A percentile compares a stretch with the other conserved stretches of the same genome.
Conservation (phyloP, 2,113 vertebrate genomes). For the Nerophis ophidion region DNA sequence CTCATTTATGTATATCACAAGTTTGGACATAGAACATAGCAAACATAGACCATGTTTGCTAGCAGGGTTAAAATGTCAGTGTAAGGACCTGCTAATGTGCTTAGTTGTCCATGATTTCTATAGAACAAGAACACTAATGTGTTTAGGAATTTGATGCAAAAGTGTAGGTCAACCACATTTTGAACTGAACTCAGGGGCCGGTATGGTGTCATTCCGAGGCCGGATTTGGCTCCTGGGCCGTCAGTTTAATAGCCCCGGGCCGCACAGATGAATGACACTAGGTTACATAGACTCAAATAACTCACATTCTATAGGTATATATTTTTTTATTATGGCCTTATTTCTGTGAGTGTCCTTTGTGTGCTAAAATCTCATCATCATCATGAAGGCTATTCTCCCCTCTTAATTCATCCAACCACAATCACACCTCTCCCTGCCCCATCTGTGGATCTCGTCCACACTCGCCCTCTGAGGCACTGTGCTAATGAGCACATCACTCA, state of each 20-base stretch:
- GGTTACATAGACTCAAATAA: background rate
- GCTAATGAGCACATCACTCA: constrained; percentile 53
- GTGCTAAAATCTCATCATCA: constrained; percentile 29
- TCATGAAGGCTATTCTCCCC: constrained; percentile 33
- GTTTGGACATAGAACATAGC: too few species aligned
- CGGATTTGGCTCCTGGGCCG: too few species aligned
- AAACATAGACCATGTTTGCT: too few species aligned
- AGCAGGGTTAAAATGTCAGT: too few species aligned
- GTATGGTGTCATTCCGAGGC: too few species aligned
- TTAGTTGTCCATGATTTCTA: too few species aligned
- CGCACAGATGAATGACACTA: background rate
- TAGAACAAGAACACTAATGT: too few species aligned
- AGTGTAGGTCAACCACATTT: too few species aligned
- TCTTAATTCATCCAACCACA: constrained; percentile 35
- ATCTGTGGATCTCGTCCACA: constrained; percentile 45
- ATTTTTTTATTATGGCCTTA: constrained; percentile 1
- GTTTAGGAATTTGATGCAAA: too few species aligned
- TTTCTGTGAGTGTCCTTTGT: constrained; percentile 10
- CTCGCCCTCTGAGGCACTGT: constrained; percentile 22
- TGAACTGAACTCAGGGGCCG: too few species aligned
- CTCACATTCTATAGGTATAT: background rate
- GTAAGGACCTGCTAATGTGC: too few species aligned
- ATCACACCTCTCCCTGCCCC: constrained; percentile 50
- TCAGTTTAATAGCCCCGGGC: background rate
- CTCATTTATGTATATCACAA: too few species aligned